phyloP scores from a whole-genome alignment of 2,888 invertebrate genomes.

The Agrotis clavis region DNA sequence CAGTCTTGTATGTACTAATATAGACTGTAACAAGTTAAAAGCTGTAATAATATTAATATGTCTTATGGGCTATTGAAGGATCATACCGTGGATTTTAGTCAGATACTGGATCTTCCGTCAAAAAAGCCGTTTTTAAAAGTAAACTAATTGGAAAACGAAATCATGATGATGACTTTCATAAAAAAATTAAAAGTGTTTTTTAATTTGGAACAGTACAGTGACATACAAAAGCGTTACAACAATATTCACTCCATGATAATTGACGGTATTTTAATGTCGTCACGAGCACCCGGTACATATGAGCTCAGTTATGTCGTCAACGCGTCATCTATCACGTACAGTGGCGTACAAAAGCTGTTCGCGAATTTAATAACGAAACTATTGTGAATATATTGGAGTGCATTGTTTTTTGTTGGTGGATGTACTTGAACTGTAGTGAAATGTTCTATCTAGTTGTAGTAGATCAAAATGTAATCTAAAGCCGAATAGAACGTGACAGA shows the following conservation, averaged over 20 bases:
- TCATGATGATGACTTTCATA: no score
- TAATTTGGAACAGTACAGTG: no score
- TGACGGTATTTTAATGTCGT: slow-evolving; percentile 59
- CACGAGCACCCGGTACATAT: slow-evolving; percentile 42
- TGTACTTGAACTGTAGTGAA: slow-evolving; percentile 1
- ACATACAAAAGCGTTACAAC: slow-evolving; percentile 28
- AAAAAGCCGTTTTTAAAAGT: no score
- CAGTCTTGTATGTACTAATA: slow-evolving; percentile 31
- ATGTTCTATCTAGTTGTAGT: background rate
- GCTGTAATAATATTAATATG: slow-evolving; percentile 22
- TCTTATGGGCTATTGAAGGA: no score
- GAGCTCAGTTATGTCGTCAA: slow-evolving; percentile 57
- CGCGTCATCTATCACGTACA: slow-evolving; percentile 55
- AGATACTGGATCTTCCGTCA: no score
- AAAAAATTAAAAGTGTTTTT: no score
- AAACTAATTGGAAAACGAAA: no score
- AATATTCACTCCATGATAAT: slow-evolving; percentile 49
- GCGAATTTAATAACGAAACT: slow-evolving; percentile 58
- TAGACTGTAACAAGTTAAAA: slow-evolving; percentile 31
- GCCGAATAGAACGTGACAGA: no score
- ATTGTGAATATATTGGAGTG: slow-evolving; percentile 36
- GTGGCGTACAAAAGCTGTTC: slow-evolving; percentile 29
- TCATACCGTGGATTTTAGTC: no score
- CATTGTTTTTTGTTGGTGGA: slow-evolving; percentile 46
- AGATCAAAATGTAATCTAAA: background rate